These are phyloP conservation scores for Illadopsis cleaveri DNA, from an alignment of 2,113 vertebrate species.

Conservation along the genomic window DNA sequence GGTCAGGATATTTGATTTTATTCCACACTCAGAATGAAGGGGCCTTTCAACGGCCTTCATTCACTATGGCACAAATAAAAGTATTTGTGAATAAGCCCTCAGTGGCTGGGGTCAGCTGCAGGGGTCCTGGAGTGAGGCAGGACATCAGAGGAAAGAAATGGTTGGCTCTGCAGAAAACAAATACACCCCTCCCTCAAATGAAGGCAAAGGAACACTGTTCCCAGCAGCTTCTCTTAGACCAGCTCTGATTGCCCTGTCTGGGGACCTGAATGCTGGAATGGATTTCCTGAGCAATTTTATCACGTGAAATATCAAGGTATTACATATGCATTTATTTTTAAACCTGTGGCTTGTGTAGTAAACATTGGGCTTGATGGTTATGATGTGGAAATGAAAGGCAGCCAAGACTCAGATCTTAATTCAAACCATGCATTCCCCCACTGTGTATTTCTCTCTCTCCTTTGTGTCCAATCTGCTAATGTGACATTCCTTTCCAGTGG, in stretches of 20 bases:
- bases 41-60: neutral
- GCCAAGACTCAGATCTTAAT: conserved; percentile 46
- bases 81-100: neutral
- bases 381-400: conserved; percentile 36
- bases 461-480: conserved; percentile 50
- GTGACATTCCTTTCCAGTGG: conserved; percentile 41
- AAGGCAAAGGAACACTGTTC: neutral
- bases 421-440: conserved; percentile 29
- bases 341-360: neutral
- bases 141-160: neutral
- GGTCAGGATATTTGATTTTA: neutral
- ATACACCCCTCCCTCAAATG: neutral
- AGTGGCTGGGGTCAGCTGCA: neutral
- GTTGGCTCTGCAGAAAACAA: conserved; percentile 7
- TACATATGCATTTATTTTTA: conserved; percentile 38
- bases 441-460: neutral
- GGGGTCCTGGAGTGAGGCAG: neutral
- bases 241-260: neutral
- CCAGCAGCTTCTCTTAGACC: neutral
- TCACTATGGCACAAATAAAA: neutral
- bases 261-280: neutral
- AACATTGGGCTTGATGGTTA: neutral
- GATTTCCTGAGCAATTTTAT: conserved; percentile 1
- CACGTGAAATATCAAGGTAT: conserved; percentile 43
- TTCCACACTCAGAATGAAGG: neutral